Base-by-base conservation (phyloP, 2,888 invertebrate species). In the Lydus trimaculatus region DNA sequence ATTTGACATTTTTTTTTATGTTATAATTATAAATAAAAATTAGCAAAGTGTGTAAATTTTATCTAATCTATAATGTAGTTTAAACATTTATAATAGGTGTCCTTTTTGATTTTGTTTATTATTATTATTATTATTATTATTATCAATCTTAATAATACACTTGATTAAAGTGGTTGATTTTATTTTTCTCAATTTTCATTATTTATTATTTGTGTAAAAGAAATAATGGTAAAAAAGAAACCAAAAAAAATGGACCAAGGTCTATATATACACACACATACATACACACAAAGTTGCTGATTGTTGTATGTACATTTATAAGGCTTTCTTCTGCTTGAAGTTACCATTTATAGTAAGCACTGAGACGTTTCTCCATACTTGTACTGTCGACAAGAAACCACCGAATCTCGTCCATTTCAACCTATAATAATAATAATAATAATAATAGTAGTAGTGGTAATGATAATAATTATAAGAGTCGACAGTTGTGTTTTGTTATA, bases 191-290 rank as follows among this genome's bases (percentile, higher is more conserved):
- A n/a, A n/a, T n/a, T n/a, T n/a, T n/a, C n/a, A n/a, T n/a, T n/a
- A n/a, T n/a, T n/a, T n/a, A n/a, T n/a, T n/a, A n/a, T 39, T 39
- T 15, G 15, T n/a, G 1, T 6, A 39, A 15, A 9, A 48, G 31
- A 48, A 48, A 20, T 11, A 9, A 20, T 9, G 11, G 1, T 20
- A 20, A 20, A 48, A 20, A 8, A 48, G n/a, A 20, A 20, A n/a
- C n/a, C n/a, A n/a, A n/a, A 20, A 73, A 73, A 76, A 76, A 76
- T 76, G 73, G 76, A 75, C 76, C 74, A 75, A 75, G 74, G 76
- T 70, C 73, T 72, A 36, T 36, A 33, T 0, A 33, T 11, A 33
- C 31, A 31, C 31, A 31, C 31, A 31, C 9, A 31, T 9, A 9
- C 31, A 31, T 33, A 33, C 33, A 8, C 13, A 13, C 5, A 36